Percentiles rank a stretch among this genome's conserved stretches.
Conservation (phyloP, 2,888 invertebrate species). For the Choreutis nemorana region DNA sequence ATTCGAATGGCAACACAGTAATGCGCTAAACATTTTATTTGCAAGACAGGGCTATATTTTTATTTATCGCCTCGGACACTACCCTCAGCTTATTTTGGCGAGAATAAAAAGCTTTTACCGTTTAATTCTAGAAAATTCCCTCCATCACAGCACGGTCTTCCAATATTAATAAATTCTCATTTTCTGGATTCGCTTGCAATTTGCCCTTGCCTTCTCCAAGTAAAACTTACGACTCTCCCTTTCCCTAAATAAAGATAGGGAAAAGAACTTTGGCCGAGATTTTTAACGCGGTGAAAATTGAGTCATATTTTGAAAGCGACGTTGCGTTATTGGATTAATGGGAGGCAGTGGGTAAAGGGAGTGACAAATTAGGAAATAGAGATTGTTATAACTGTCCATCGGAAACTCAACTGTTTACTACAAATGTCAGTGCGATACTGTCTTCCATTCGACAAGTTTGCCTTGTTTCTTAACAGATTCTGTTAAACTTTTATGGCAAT, state of each 20-base stretch:
- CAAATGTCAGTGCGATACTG: too few species aligned
- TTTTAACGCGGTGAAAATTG: constrained; percentile 34
- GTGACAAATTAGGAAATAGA: too few species aligned
- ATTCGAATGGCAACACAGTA: too few species aligned
- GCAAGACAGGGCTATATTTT: too few species aligned
- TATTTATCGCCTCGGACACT: too few species aligned
- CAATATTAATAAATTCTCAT: constrained; percentile 67
- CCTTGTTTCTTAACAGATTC: too few species aligned
- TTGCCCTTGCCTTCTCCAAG: constrained; percentile 46
- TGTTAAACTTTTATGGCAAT: too few species aligned
- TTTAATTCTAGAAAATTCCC: constrained; percentile 40
- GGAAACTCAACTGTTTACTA: too few species aligned
- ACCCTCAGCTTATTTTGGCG: constrained; percentile 10
- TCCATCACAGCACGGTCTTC: constrained; percentile 27
- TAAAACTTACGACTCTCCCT: constrained; percentile 53
- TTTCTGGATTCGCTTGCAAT: constrained; percentile 55
- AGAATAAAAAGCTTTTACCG: constrained; percentile 39
- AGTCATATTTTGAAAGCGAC: constrained; percentile 25
- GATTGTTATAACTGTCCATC: too few species aligned
- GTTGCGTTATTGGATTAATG: constrained; percentile 4
- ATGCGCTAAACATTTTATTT: too few species aligned
- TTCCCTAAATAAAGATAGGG: constrained; percentile 51
- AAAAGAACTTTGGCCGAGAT: constrained; percentile 26
- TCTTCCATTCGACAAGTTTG: too few species aligned
- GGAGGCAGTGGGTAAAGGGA: background rate